Conservation (phyloP, 1,140 invertebrate species). For the Centruroides sculpturatus region DNA sequence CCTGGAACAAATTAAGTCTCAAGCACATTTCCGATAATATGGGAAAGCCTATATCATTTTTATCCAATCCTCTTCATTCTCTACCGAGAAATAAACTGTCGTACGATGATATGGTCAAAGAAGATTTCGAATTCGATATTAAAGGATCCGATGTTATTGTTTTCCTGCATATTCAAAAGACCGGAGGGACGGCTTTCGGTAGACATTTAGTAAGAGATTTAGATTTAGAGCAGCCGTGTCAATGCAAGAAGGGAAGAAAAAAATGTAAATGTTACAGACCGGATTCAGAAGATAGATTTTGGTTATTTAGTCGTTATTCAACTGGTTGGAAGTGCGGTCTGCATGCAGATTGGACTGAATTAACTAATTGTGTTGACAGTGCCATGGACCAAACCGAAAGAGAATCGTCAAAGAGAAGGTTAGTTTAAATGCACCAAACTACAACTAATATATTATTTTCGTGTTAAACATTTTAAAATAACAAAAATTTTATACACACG, state of each 20-base stretch:
- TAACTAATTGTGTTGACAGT: conserved; percentile 74
- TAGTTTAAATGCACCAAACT: not conserved
- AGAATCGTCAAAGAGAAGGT: conserved; percentile 21
- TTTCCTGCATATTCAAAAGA: conserved; percentile 97
- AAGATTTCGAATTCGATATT: conserved; percentile 32
- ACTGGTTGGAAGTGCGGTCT: conserved; percentile 98
- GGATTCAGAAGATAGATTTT: conserved; percentile 43
- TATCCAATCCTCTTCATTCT: conserved; percentile 8
- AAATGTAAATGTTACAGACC: conserved; percentile 62
- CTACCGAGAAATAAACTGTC: conserved; percentile 13
- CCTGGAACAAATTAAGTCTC: conserved; percentile 30
- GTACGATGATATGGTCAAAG: conserved; percentile 19
- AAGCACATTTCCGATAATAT: conserved; percentile 58
- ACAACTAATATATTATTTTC: too few species aligned
- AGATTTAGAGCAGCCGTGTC: conserved; percentile 70
- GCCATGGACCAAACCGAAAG: conserved; percentile 72
- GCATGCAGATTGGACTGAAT: conserved; percentile 95
- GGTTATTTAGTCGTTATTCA: conserved; percentile 96
- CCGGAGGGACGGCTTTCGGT: conserved; percentile 85
- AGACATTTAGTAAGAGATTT: conserved; percentile 86
- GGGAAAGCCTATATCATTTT: conserved; percentile 15
- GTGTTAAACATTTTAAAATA: too few species aligned
- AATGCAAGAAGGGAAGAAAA: conserved; percentile 68
- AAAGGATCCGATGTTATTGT: conserved; percentile 91
- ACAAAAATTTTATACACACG: too few species aligned